phyloP scores from a whole-genome alignment of 2,888 invertebrate genomes.

The Heliconius cydno region DNA sequence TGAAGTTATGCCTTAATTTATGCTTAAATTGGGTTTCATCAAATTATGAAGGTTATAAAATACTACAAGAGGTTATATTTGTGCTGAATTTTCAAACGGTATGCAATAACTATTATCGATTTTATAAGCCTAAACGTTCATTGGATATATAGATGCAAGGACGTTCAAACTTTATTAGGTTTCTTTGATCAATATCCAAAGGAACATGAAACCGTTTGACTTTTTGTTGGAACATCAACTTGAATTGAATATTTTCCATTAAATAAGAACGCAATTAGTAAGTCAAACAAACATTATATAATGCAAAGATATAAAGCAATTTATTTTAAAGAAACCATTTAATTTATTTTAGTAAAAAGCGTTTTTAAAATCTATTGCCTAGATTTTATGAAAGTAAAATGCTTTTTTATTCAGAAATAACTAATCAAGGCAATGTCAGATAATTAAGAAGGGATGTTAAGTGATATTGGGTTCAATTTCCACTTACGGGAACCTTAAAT shows the following conservation, averaged over 20 bases:
- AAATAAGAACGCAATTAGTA: background rate
- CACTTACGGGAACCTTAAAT: too few relatives aligned
- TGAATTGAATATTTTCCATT: background rate
- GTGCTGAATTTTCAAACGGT: slow-evolving; percentile 5
- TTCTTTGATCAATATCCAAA: slow-evolving; percentile 36
- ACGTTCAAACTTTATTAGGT: slow-evolving; percentile 35
- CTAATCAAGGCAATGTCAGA: background rate
- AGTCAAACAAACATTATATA: slow-evolving; percentile 7
- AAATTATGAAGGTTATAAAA: background rate
- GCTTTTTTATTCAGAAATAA: background rate
- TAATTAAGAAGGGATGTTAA: background rate
- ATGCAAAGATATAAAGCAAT: background rate
- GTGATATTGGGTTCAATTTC: background rate
- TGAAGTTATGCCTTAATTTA: slow-evolving; percentile 9
- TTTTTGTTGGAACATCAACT: slow-evolving; percentile 8
- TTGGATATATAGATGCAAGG: slow-evolving; percentile 38
- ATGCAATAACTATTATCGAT: slow-evolving; percentile 33
- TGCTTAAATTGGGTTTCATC: background rate
- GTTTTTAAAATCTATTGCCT: background rate
- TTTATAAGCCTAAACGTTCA: slow-evolving; percentile 35
- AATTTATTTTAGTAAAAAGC: background rate
- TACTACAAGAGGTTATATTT: background rate
- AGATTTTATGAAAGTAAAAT: background rate
- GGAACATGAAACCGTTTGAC: slow-evolving; percentile 22
- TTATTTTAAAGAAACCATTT: slow-evolving; percentile 2